Evolutionary conservation across 2,113 vertebrate genomes (phyloP).

Genomic region (Oryzias curvinotus): DNA sequence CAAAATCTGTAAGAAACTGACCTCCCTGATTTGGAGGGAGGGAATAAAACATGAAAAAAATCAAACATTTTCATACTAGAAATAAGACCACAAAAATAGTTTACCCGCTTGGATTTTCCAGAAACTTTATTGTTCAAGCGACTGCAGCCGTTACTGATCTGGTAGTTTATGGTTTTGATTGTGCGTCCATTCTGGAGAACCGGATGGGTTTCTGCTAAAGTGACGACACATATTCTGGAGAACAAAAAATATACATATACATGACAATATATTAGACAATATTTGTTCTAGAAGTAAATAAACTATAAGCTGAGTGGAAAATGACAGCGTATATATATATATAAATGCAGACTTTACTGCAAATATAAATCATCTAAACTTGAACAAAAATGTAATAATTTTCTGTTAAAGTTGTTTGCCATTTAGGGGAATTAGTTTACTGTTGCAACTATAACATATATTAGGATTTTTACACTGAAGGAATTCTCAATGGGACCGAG

Average conservation of each 20-base stretch:
- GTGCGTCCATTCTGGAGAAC: constrained; percentile 85
- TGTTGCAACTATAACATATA: too few species aligned
- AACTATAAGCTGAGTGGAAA: background rate
- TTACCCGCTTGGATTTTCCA: constrained; percentile 96
- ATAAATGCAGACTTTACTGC: background rate
- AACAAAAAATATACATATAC: background rate
- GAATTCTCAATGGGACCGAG: too few species aligned
- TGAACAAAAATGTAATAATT: too few species aligned
- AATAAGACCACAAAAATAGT: background rate
- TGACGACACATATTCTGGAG: constrained; percentile 90
- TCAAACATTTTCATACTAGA: background rate
- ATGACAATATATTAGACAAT: background rate
- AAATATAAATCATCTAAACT: too few species aligned
- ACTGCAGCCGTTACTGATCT: constrained; percentile 95
- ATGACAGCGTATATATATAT: too few species aligned
- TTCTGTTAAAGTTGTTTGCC: too few species aligned
- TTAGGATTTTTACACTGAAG: too few species aligned
- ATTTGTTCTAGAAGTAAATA: background rate
- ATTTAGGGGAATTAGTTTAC: too few species aligned
- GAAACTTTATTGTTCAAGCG: constrained; percentile 96
- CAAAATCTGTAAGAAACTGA: constrained; percentile 94
- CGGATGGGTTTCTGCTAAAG: constrained; percentile 92
- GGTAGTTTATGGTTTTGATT: constrained; percentile 89
- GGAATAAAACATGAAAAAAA: too few species aligned
- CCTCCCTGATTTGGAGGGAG: constrained; percentile 80